phyloP scores from a whole-genome alignment of 2,113 vertebrate genomes.

The Anas platyrhynchos region DNA sequence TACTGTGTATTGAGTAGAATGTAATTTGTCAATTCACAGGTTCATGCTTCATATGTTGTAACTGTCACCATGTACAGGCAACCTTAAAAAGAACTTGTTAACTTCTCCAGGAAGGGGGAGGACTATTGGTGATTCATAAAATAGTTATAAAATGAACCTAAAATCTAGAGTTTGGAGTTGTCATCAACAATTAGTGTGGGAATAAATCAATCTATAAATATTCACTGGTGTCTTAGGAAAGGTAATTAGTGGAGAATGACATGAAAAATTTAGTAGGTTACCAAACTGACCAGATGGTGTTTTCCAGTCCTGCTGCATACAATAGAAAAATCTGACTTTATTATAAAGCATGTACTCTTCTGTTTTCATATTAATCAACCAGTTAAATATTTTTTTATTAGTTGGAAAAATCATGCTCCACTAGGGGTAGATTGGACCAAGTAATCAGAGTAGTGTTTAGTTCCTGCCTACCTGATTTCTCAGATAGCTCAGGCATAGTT shows the following conservation, averaged over 20 bases:
- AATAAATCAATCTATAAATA: neutral
- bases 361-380: neutral
- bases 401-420: neutral
- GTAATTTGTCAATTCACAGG: neutral
- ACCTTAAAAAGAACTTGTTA: neutral
- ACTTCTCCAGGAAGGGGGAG: neutral
- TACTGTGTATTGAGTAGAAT: neutral
- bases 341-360: neutral
- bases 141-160: neutral
- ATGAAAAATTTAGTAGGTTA: neutral
- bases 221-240: neutral
- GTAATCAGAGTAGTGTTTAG: neutral
- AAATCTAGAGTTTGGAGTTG: neutral
- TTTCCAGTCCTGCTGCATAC: neutral
- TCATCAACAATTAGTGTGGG: neutral
- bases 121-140: neutral
- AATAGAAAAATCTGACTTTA: neutral
- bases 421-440: neutral
- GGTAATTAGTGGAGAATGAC: neutral
- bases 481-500: neutral
- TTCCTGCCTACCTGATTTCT: neutral
- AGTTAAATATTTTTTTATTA: neutral
- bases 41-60: neutral
- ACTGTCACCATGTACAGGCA: neutral
- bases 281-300: neutral